Percentiles rank a stretch among this genome's conserved stretches.
Evolutionary conservation across 2,797 vertebrate genomes (phyloP).

Genomic region (Anisognathus igniventris): DNA sequence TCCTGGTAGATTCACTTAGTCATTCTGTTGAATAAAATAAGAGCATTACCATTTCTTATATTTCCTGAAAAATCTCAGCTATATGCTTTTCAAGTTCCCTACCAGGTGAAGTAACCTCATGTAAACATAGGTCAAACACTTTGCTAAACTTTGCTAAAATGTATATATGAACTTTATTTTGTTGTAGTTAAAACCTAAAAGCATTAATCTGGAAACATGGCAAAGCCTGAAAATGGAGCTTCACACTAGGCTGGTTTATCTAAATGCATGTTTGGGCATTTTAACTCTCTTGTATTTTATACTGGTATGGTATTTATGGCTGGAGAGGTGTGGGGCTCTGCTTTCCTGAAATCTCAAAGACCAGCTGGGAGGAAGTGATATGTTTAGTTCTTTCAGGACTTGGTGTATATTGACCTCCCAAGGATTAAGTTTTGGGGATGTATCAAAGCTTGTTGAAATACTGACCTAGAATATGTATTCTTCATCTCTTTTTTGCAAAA

Average conservation of each 20-base stretch:
- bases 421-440: background rate
- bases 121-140: background rate
- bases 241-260: background rate
- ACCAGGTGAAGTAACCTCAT: background rate
- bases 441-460: background rate
- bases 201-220: background rate
- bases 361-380: background rate
- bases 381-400: background rate
- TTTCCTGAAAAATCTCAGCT: background rate
- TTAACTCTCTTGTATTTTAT: background rate
- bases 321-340: background rate
- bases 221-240: background rate
- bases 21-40: background rate
- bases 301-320: background rate
- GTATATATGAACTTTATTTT: background rate
- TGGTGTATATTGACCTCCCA: background rate
- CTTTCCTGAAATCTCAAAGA: background rate
- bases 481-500: background rate
- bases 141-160: background rate
- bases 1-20: background rate
- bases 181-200: background rate
- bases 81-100: background rate
- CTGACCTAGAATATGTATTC: background rate
- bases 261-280: background rate
- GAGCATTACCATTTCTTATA: fast-evolving